These are phyloP conservation scores for Ceramica pisi DNA, from an alignment of 2,888 invertebrate species.

Conservation along the genomic window DNA sequence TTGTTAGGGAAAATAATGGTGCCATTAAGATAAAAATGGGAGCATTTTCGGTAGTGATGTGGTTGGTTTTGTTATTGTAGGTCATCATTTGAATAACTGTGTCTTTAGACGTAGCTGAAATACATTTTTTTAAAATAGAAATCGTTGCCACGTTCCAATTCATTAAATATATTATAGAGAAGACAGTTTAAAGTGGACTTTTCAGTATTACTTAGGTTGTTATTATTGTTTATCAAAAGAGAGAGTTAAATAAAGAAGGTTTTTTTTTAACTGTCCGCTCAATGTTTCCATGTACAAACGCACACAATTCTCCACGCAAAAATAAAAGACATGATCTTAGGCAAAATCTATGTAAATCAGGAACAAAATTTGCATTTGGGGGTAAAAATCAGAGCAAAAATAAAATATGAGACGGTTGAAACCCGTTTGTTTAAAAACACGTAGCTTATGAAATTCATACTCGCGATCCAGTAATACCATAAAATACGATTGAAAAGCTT, in stretches of 20 bases:
- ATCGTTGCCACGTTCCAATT: not conserved
- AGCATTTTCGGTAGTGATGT: not conserved
- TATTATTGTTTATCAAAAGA: too few species aligned
- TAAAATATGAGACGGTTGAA: constrained; percentile 47
- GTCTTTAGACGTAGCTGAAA: not conserved
- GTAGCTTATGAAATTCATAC: constrained; percentile 54
- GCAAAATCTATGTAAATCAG: constrained; percentile 28
- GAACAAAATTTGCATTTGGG: constrained; percentile 28
- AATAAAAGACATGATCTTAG: not conserved
- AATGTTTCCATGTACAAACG: not conserved
- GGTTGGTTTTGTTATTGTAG: not conserved
- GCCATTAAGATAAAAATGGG: constrained; percentile 23
- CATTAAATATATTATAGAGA: not conserved
- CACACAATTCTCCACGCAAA: not conserved
- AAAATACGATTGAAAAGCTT: constrained; percentile 54
- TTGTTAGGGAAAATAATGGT: constrained; percentile 15
- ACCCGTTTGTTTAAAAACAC: constrained; percentile 41
- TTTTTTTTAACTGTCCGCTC: not conserved
- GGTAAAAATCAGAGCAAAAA: constrained; percentile 33
- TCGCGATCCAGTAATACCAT: constrained; percentile 57
- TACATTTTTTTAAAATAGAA: not conserved
- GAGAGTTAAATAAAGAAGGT: not conserved
- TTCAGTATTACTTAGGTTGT: not conserved
- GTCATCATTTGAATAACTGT: constrained; percentile 1
- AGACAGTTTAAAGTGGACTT: not conserved